A percentile compares a stretch with the other conserved stretches of the same genome.
phyloP scores from a whole-genome alignment of 2,888 invertebrate species.

The Nineta flava region DNA sequence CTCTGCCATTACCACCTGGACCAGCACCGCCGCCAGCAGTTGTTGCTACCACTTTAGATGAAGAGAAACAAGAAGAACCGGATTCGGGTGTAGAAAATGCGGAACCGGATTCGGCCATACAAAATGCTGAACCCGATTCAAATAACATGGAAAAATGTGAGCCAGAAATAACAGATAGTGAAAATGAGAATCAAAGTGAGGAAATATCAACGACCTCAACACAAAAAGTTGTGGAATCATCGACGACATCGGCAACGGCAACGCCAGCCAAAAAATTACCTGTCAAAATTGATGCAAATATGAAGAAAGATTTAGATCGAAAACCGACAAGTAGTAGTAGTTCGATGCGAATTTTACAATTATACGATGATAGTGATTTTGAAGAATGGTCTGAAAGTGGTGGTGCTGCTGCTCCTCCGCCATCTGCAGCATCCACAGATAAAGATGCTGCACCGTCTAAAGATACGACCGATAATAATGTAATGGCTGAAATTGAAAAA shows the following conservation, averaged over 20 bases:
- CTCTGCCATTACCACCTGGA: neutral
- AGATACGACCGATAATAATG: conserved; percentile 17
- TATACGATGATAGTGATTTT: conserved; percentile 12
- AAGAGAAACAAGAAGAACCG: conserved; percentile 24
- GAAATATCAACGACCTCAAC: conserved; percentile 13
- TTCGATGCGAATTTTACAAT: conserved; percentile 9
- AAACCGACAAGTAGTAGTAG: conserved; percentile 5
- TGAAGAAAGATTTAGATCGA: conserved; percentile 13
- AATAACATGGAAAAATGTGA: conserved; percentile 10
- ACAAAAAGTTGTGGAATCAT: conserved; percentile 3
- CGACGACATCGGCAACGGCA: neutral
- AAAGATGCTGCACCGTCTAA: conserved; percentile 23
- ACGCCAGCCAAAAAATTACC: conserved; percentile 1
- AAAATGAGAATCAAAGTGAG: conserved; percentile 14
- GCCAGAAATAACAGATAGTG: conserved; percentile 11
- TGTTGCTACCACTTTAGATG: conserved; percentile 19
- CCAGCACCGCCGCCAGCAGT: conserved; percentile 27
- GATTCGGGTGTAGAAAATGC: conserved; percentile 7
- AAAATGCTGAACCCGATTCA: conserved; percentile 10
- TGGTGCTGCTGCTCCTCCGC: conserved; percentile 6
- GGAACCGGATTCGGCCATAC: conserved; percentile 8
- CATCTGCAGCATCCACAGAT: conserved; percentile 5
- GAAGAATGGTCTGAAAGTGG: conserved; percentile 11
- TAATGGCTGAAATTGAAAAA: conserved; percentile 20
- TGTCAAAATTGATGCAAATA: conserved; percentile 7